These are phyloP conservation scores for Eidolon helvum DNA, from an alignment of 2,113 vertebrate species.

Conservation along the genomic window DNA sequence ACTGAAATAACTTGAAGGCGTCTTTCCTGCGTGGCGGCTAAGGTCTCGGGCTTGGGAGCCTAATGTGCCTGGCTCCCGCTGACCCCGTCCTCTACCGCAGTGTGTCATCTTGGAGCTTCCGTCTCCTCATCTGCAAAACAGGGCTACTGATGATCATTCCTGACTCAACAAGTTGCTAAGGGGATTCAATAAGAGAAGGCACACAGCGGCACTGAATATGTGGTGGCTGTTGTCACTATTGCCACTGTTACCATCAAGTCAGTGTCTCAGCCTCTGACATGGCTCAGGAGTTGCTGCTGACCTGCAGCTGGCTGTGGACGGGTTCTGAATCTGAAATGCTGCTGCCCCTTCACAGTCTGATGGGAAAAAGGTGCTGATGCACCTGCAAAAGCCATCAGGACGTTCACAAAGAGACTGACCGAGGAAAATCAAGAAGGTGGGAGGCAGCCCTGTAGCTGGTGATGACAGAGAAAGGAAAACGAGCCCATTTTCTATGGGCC, in stretches of 20 bases:
- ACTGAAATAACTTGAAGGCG: neutral
- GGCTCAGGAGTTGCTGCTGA: neutral
- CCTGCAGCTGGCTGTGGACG: neutral
- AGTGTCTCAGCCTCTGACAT: neutral
- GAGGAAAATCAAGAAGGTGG: neutral
- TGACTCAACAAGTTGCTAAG: neutral
- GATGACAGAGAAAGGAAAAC: neutral
- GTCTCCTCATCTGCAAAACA: neutral
- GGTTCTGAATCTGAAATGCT: neutral
- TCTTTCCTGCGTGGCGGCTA: neutral
- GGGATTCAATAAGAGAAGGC: neutral
- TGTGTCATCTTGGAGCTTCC: neutral
- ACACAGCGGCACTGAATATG: accelerated
- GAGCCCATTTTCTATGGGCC: neutral
- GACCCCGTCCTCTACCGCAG: neutral
- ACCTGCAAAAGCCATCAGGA: neutral
- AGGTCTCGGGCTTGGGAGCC: neutral
- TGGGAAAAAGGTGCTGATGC: neutral
- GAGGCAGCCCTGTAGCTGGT: neutral
- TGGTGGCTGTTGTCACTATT: neutral
- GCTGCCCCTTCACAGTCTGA: neutral
- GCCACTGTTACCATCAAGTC: neutral
- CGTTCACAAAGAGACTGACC: neutral
- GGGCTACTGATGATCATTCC: neutral
- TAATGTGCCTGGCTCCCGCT: neutral